A percentile compares a stretch with the other conserved stretches of the same genome.
phyloP scores from a whole-genome alignment of 2,113 vertebrate species.

The Pungitius pungitius region DNA sequence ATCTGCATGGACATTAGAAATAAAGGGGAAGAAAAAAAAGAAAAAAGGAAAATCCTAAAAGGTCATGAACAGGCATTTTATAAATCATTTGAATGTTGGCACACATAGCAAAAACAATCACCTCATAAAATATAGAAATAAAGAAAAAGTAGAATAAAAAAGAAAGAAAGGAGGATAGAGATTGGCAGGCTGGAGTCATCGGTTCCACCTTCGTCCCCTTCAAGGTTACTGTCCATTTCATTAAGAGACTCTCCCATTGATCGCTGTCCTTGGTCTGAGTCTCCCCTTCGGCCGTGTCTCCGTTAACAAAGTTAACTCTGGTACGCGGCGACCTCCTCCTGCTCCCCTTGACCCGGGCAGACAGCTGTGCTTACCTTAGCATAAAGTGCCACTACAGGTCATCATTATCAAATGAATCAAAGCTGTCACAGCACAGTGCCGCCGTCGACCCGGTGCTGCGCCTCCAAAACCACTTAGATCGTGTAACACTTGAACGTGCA shows the following conservation, averaged over 20 bases:
- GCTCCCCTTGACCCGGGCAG: constrained; percentile 61
- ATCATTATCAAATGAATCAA: constrained; percentile 83
- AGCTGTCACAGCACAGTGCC: constrained; percentile 67
- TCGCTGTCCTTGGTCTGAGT: constrained; percentile 73
- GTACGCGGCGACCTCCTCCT: constrained; percentile 63
- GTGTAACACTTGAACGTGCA: constrained; percentile 60
- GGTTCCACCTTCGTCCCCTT: constrained; percentile 47
- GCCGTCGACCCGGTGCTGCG: constrained; percentile 48
- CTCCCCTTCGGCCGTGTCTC: constrained; percentile 64
- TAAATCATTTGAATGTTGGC: not conserved
- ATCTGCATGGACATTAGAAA: too few species aligned
- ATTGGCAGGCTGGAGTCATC: not conserved
- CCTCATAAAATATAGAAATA: not conserved
- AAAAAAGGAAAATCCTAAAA: not conserved
- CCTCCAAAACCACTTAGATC: constrained; percentile 60
- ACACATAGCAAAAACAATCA: not conserved
- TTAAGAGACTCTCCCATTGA: constrained; percentile 70
- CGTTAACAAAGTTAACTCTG: constrained; percentile 79
- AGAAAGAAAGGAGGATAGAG: not conserved
- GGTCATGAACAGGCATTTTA: not conserved
- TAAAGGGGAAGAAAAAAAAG: not conserved
- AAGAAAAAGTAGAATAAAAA: not conserved
- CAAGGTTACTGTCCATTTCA: constrained; percentile 79
- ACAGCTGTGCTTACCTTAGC: constrained; percentile 83
- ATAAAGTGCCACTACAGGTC: constrained; percentile 75